Base-by-base conservation (phyloP, 2,113 vertebrate genomes). In the Coptodon bakossiorum region DNA sequence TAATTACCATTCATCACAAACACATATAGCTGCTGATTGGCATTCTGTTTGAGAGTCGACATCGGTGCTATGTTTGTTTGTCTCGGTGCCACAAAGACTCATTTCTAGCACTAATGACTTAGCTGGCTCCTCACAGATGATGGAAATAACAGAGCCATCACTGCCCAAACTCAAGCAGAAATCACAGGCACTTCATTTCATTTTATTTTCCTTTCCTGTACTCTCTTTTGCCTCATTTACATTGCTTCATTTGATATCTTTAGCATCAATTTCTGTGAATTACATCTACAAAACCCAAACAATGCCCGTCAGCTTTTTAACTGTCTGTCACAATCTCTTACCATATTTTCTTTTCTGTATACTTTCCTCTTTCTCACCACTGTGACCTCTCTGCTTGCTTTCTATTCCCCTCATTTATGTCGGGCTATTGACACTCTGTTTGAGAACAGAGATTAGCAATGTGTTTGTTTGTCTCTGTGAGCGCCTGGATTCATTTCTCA, bases 391-490 rank as follows among this genome's bases (percentile, higher is more conserved):
- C 57, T 2, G 24, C 54, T 93, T 83, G 80, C 22, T 90, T 90
- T 91, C 68, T 78, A 81, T 88, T 85, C 57, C 22, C 40, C 80
- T 80, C 82, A 40, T 89, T 90, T 80, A 76, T 82, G 91, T 86
- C 13, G 3, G 45, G 81, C 31, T 89, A 91, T 88, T 90, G 91
- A 91, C 88, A 78, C 89, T 85, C 71, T 43, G 88, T 81, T 88
- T 82, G 85, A 91, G 86, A 91, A 56, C 73, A 19, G 80, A 89
- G 91, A 93, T 91, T 93, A 92, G 90, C 84, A 59, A 68, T 85
- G 91, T 86, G 89, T 95, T 92, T 93, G 87, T 94, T 95, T 94
- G 92, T 92, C 81, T 87, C 61, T 54, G 54, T 29, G 38, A 90
- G 81, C 4, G 80, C 53, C 85, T 45, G 84, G 80, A 89, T 89